Base-by-base conservation (phyloP, 2,113 vertebrate species). In the Oenanthe oenanthe region DNA sequence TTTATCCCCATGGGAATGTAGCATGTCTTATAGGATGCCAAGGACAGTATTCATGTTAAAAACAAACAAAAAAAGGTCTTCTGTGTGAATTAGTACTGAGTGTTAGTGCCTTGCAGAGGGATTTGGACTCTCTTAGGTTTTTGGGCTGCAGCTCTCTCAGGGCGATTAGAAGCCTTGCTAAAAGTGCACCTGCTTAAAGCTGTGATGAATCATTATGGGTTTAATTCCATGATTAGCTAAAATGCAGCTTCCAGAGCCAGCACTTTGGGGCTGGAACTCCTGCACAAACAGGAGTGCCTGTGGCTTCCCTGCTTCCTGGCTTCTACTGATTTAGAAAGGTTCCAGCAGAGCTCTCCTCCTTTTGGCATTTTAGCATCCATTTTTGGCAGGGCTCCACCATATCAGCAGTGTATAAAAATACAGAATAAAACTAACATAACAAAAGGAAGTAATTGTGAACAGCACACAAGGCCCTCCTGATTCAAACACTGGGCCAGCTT, bases 1-100 rank as follows among this genome's bases (percentile, higher is more conserved):
- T 97, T 92, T 57, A 88, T 92, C 61, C 74, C 61, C 88, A 38
- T 29, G 48, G 92, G 74, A 93, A 91, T 57, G 81, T 13, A 65
- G 58, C 56, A 29, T 28, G 31, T 78, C 84, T 92, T 85, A 75
- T 12, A 66, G 76, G 78, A 57, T 80, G 91, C 86, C 83, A 93
- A 96, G 86, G 93, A 81, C n/a, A 65, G 67, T 43, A 89, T 92
- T 96, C 83, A 85, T 80, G 68, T 66, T 71, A 72, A 90, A 91
- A 92, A 85, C 68, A 93, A 96, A 76, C n/a, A 31, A 80, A 94
- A 62, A 95, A 85, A 94, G 83, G 50, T 90, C 90, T 83, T 93
- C 85, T 93, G 85, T 93, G 78, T 74, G 63, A 83, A 91, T 91
- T 92, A 81, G 72, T 75, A 40, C 56, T 19, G 67, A 48, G 31